Percentiles rank a stretch among this genome's conserved stretches.
Conservation (phyloP, 2,797 vertebrate genomes). For the Characodon lateralis region DNA sequence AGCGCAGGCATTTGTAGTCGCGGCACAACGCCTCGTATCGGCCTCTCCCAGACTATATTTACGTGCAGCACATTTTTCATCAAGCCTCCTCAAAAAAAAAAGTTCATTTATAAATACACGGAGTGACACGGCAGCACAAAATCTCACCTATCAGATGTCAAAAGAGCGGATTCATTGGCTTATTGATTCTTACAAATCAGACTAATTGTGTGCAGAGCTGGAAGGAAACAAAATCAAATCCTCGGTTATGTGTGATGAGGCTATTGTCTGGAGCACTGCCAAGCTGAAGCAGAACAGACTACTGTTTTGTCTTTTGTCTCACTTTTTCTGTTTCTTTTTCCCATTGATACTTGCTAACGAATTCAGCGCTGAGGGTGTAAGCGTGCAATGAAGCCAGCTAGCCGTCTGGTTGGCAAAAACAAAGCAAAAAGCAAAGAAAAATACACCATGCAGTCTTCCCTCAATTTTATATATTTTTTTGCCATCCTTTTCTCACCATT, state of each 20-base stretch:
- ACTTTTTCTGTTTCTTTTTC: slow-evolving; percentile 2
- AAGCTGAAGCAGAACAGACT: slow-evolving; percentile 24
- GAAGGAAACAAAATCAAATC: slow-evolving; percentile 16
- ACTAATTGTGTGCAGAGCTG: slow-evolving; percentile 1
- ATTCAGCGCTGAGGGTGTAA: slow-evolving; percentile 13
- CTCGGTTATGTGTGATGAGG: slow-evolving; percentile 39
- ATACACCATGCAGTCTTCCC: neutral
- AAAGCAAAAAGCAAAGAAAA: neutral
- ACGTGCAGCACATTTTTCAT: slow-evolving; percentile 19
- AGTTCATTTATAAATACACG: neutral
- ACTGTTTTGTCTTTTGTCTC: slow-evolving; percentile 31
- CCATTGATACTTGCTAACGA: slow-evolving; percentile 3
- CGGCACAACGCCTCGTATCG: slow-evolving; percentile 16
- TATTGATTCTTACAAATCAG: slow-evolving; percentile 25
- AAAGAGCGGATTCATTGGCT: slow-evolving; percentile 19
- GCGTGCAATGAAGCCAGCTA: neutral
- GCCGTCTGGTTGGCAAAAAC: slow-evolving; percentile 1
- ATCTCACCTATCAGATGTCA: slow-evolving; percentile 26
- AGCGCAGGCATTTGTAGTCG: slow-evolving; percentile 30
- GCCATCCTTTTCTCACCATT: slow-evolving; percentile 7
- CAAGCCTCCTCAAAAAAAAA: neutral
- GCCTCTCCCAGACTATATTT: slow-evolving; percentile 21
- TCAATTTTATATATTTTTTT: slow-evolving; percentile 6
- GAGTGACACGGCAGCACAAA: neutral
- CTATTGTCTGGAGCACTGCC: slow-evolving; percentile 24